Evolutionary conservation across 2,888 invertebrate genomes (phyloP).

Genomic region (Thereva nobilitata): DNA sequence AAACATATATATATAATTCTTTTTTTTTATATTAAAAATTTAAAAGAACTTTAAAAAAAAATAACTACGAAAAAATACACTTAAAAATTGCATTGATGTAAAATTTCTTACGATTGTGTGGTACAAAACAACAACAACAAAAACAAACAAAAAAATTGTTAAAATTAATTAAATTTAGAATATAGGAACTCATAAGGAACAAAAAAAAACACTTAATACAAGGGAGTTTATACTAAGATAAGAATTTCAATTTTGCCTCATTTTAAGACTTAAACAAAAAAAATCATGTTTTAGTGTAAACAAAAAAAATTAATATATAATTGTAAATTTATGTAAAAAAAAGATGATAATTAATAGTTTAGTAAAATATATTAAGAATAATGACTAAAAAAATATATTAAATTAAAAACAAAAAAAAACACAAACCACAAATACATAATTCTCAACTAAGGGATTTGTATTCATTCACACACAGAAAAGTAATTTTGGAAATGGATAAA

Average conservation of each 20-base stretch:
- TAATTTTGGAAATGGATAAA: too few species aligned
- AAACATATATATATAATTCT: too few species aligned
- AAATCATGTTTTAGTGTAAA: conserved; percentile 32
- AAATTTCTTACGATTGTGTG: conserved; percentile 31
- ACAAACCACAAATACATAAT: too few species aligned
- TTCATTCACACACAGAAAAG: too few species aligned
- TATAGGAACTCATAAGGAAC: conserved; percentile 49
- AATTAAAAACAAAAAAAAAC: too few species aligned
- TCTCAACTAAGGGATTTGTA: too few species aligned
- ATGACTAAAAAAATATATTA: too few species aligned
- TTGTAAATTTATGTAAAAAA: conserved; percentile 26
- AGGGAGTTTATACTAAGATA: conserved; percentile 57
- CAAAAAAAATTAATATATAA: neutral
- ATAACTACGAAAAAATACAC: too few species aligned
- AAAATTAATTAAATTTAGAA: conserved; percentile 46
- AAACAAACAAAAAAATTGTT: conserved; percentile 40
- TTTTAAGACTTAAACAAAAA: conserved; percentile 43
- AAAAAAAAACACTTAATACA: conserved; percentile 58
- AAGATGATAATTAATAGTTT: conserved; percentile 8
- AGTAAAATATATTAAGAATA: too few species aligned
- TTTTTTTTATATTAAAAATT: too few species aligned
- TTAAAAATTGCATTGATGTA: conserved; percentile 12
- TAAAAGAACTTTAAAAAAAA: too few species aligned
- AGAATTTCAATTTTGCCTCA: conserved; percentile 44
- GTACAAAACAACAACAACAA: conserved; percentile 21